A percentile compares a stretch with the other conserved stretches of the same genome.
Conservation (phyloP, 2,797 vertebrate species). For the Melanotaenia nigrans region DNA sequence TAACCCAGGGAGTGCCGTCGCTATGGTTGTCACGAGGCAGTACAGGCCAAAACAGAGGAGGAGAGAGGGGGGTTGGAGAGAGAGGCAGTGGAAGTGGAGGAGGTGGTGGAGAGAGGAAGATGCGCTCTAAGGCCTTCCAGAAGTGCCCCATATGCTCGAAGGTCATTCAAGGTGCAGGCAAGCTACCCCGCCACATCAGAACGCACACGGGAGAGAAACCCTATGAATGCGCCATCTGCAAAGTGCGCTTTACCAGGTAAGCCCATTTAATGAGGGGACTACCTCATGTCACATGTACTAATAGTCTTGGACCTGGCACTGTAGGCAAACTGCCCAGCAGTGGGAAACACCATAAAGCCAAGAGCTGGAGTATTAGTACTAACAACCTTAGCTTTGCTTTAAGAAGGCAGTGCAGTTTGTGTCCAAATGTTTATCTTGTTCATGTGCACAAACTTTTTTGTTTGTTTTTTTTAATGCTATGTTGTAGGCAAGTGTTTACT, state of each 20-base stretch:
- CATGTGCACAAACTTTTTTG: constrained; percentile 2
- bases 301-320: constrained; percentile 65
- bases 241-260: constrained; percentile 99
- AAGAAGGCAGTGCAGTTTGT: constrained; percentile 51
- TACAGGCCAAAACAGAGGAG: constrained; percentile 71
- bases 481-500: constrained; percentile 33
- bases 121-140: constrained; percentile 99
- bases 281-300: constrained; percentile 71
- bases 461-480: constrained; percentile 13
- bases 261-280: constrained; percentile 71
- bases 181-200: constrained; percentile 97
- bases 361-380: constrained; percentile 67
- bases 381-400: constrained; percentile 71
- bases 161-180: constrained; percentile 99
- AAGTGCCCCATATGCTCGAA: constrained; percentile 99
- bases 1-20: constrained; percentile 76
- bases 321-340: constrained; percentile 47
- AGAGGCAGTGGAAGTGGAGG: constrained; percentile 77
- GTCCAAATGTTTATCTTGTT: constrained; percentile 48
- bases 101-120: constrained; percentile 91
- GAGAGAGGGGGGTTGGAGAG: constrained; percentile 79
- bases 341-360: constrained; percentile 60
- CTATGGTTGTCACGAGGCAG: constrained; percentile 79
- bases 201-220: constrained; percentile 99
- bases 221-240: constrained; percentile 98